A percentile compares a stretch with the other conserved stretches of the same genome.
Evolutionary conservation across 64 coral and sea anemone genomes (phyloP).

Genomic region (Pachyseris speciosa): DNA sequence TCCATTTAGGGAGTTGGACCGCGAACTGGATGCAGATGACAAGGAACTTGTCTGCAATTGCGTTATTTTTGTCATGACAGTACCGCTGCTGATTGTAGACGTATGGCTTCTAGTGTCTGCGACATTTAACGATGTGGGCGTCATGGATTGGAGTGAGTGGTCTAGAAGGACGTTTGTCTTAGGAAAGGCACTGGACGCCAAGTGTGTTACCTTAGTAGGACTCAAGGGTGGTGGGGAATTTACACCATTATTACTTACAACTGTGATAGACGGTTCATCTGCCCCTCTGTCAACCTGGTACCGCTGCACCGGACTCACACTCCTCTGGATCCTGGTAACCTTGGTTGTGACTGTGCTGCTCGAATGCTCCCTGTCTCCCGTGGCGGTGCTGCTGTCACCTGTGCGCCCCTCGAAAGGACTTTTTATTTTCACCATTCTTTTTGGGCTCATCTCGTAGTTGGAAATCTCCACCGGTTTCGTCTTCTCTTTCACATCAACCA

Average conservation of each 20-base stretch:
- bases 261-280: conserved; percentile 9
- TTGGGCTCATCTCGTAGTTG: conserved; percentile 60
- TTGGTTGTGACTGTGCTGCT: not conserved
- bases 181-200: conserved; percentile 7
- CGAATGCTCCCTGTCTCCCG: not conserved
- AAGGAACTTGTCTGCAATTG: conserved; percentile 36
- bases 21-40: not conserved
- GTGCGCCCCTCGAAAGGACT: conserved; percentile 47
- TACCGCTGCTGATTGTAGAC: not conserved
- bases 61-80: conserved; percentile 22
- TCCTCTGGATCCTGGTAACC: conserved; percentile 65
- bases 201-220: conserved; percentile 7
- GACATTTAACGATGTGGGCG: conserved; percentile 38
- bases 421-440: conserved; percentile 61
- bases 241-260: conserved; percentile 37
- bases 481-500: conserved; percentile 44
- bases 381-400: not conserved
- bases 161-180: not conserved
- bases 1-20: not conserved
- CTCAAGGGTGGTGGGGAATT: conserved; percentile 11
- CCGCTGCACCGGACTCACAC: conserved; percentile 43
- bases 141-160: not conserved
- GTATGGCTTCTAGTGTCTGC: conserved; percentile 53
- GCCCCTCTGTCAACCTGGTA: conserved; percentile 21
- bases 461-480: conserved; percentile 34